These are phyloP conservation scores for Anolis carolinensis DNA, from an alignment of 2,113 vertebrate genomes.

Conservation along the genomic window DNA sequence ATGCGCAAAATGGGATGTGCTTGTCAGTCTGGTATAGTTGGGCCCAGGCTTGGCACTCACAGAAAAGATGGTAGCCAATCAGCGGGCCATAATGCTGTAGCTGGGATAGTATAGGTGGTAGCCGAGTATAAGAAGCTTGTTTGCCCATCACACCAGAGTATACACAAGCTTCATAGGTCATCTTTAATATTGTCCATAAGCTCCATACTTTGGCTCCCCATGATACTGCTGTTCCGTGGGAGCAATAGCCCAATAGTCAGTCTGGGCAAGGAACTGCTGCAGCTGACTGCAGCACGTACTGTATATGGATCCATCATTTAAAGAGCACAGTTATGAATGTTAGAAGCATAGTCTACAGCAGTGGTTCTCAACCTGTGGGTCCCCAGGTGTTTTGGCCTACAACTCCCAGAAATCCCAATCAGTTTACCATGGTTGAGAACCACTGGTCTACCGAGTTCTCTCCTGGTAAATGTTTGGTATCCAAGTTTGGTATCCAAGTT, in stretches of 20 bases:
- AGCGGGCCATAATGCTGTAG: conserved; percentile 57
- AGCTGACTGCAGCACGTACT: not conserved
- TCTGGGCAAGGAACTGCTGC: conserved; percentile 45
- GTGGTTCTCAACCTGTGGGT: too few species aligned
- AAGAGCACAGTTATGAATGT: not conserved
- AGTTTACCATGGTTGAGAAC: too few species aligned
- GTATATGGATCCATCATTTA: not conserved
- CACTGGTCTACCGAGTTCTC: too few species aligned
- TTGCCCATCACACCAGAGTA: conserved; percentile 13
- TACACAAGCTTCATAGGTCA: conserved; percentile 21
- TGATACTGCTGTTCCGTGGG: conserved; percentile 36
- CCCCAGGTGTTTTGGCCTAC: too few species aligned
- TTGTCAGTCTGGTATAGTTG: conserved; percentile 53
- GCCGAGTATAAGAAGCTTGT: conserved; percentile 44
- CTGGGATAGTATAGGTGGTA: conserved; percentile 47
- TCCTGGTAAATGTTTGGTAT: conserved; percentile 65
- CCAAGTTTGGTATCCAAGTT: conserved; percentile 51
- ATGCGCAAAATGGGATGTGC: conserved; percentile 33
- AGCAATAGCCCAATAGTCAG: conserved; percentile 31
- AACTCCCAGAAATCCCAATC: too few species aligned
- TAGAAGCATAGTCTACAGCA: conserved; percentile 18
- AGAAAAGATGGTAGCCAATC: conserved; percentile 58
- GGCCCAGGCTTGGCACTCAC: conserved; percentile 60
- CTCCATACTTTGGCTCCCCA: conserved; percentile 31
- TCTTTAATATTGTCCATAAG: conserved; percentile 18